Conservation (phyloP, 2,888 invertebrate species). For the Yponomeuta malinellus region DNA sequence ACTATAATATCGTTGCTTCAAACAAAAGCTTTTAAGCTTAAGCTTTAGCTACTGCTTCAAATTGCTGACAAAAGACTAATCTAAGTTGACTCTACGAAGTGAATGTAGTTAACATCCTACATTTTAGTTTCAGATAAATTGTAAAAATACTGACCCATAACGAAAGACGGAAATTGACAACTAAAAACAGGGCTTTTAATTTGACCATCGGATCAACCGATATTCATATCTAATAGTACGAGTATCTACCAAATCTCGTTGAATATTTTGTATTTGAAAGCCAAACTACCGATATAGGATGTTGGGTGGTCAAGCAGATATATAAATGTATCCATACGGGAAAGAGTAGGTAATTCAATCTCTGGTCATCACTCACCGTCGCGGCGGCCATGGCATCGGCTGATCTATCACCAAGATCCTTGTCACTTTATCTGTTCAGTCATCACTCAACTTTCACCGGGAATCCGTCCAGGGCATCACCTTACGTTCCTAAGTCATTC, state of each 20-base stretch:
- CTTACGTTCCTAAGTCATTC: slow-evolving; percentile 46
- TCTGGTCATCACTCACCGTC: slow-evolving; percentile 45
- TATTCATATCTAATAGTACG: too few relatives aligned
- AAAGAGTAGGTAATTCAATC: not conserved
- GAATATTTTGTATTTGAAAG: too few relatives aligned
- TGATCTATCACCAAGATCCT: slow-evolving; percentile 46
- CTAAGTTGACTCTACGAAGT: not conserved
- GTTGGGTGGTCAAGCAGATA: not conserved
- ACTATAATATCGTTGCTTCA: not conserved
- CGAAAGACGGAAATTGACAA: too few relatives aligned
- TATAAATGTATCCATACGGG: not conserved
- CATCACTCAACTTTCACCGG: slow-evolving; percentile 66
- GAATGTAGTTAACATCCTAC: too few relatives aligned
- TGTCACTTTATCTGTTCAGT: slow-evolving; percentile 54
- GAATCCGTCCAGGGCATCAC: slow-evolving; percentile 33
- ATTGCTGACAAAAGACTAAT: not conserved
- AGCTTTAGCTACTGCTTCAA: not conserved
- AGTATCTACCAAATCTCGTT: too few relatives aligned
- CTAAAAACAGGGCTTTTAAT: too few relatives aligned
- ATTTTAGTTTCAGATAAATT: too few relatives aligned
- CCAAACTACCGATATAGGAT: not conserved
- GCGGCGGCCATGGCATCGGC: slow-evolving; percentile 53
- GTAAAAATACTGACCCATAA: too few relatives aligned
- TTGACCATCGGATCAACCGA: too few relatives aligned
- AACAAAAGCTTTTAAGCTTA: not conserved